phyloP scores from a whole-genome alignment of 1,140 invertebrate species.

The Ylistrum balloti region DNA sequence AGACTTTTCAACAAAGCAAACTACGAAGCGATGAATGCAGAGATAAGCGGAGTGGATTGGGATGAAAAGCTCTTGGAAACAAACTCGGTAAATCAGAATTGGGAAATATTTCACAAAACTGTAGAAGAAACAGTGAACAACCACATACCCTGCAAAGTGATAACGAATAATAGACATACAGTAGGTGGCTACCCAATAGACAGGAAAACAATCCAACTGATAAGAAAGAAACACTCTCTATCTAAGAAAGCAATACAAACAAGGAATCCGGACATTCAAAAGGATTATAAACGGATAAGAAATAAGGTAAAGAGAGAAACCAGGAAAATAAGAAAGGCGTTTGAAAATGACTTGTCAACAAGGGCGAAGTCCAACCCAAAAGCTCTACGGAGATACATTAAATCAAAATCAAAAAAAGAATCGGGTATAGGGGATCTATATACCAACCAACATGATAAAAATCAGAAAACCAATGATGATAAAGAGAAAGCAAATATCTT shows the following conservation, averaged over 20 bases:
- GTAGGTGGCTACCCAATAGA: slow-evolving; percentile 8
- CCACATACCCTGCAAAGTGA: too few relatives aligned
- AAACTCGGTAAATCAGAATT: too few relatives aligned
- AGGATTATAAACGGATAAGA: too few relatives aligned
- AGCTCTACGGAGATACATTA: slow-evolving; percentile 34
- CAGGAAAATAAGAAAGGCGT: not conserved
- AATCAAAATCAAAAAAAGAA: slow-evolving; percentile 48
- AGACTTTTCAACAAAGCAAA: too few relatives aligned
- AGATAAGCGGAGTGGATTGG: too few relatives aligned
- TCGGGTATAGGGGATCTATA: slow-evolving; percentile 41
- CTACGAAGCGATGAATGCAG: too few relatives aligned
- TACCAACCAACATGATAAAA: not conserved
- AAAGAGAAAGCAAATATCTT: slow-evolving; percentile 51
- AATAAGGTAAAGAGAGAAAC: slow-evolving; percentile 43
- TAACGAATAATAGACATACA: too few relatives aligned
- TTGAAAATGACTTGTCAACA: not conserved
- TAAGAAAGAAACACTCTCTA: not conserved
- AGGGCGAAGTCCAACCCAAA: slow-evolving; percentile 41
- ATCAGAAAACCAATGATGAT: slow-evolving; percentile 29
- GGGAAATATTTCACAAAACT: too few relatives aligned
- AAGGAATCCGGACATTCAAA: not conserved
- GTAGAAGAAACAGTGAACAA: too few relatives aligned
- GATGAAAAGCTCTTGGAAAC: too few relatives aligned
- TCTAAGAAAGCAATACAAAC: not conserved
- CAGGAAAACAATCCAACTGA: not conserved